Conservation (phyloP, 2,797 vertebrate genomes). For the Microctenopoma lineatum region DNA sequence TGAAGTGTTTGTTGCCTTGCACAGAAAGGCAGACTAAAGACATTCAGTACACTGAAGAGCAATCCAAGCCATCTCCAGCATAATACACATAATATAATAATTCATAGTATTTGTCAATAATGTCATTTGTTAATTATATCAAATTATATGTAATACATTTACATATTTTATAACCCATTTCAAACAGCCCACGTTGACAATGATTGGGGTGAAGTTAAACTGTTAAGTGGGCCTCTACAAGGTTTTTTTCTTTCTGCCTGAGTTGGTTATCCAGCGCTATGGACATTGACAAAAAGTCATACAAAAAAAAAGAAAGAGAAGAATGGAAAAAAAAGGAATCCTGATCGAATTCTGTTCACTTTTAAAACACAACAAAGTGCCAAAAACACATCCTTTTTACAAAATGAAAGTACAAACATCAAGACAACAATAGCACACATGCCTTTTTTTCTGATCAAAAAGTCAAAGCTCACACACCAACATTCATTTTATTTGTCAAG, state of each 20-base stretch:
- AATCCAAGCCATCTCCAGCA: slow-evolving; percentile 78
- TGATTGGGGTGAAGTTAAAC: slow-evolving; percentile 78
- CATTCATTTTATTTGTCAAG: slow-evolving; percentile 95
- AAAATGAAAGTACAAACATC: slow-evolving; percentile 89
- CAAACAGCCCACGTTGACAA: slow-evolving; percentile 80
- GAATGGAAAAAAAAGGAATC: slow-evolving; percentile 74
- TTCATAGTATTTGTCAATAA: slow-evolving; percentile 77
- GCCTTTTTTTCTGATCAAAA: slow-evolving; percentile 87
- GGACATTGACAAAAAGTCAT: slow-evolving; percentile 82
- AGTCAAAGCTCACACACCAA: slow-evolving; percentile 94
- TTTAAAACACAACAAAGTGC: slow-evolving; percentile 84
- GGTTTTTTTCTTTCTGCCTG: slow-evolving; percentile 83
- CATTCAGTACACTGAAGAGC: slow-evolving; percentile 69
- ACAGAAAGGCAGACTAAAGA: slow-evolving; percentile 64
- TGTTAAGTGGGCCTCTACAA: slow-evolving; percentile 76
- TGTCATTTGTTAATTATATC: slow-evolving; percentile 79
- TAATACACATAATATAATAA: slow-evolving; percentile 77
- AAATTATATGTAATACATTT: slow-evolving; percentile 78
- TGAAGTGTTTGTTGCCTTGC: slow-evolving; percentile 71
- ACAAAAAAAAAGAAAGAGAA: slow-evolving; percentile 63
- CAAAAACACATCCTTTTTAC: slow-evolving; percentile 80
- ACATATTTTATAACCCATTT: slow-evolving; percentile 80
- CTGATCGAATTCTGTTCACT: slow-evolving; percentile 82
- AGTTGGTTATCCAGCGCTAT: slow-evolving; percentile 86
- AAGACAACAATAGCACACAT: slow-evolving; percentile 83